Conservation (phyloP, 1,140 invertebrate genomes). For the Drosophila navojoa region DNA sequence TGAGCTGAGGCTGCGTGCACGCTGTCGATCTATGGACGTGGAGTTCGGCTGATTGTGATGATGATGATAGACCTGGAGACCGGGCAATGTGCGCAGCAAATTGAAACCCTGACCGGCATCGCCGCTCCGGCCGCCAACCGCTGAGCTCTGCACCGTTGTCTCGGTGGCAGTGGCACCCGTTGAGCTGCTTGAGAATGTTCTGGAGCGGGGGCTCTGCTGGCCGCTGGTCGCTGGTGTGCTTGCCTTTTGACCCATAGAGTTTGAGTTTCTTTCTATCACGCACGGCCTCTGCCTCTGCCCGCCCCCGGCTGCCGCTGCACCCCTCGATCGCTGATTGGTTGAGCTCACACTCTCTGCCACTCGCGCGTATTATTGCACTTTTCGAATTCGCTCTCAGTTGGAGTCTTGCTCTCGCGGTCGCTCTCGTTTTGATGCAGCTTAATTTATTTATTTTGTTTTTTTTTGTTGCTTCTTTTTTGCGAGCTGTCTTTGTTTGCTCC, state of each 20-base stretch:
- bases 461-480: background rate
- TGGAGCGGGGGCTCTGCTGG: constrained; percentile 88
- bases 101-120: constrained; percentile 87
- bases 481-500: constrained; percentile 44
- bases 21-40: constrained; percentile 87
- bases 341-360: background rate
- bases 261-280: constrained; percentile 19
- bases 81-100: constrained; percentile 89
- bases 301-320: constrained; percentile 11
- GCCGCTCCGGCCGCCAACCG: constrained; percentile 58
- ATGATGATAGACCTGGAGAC: constrained; percentile 87
- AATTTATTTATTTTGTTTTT: constrained; percentile 2
- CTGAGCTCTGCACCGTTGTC: constrained; percentile 65
- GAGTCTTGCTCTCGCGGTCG: constrained; percentile 19
- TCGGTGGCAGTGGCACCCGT: constrained; percentile 87
- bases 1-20: constrained; percentile 92
- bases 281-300: constrained; percentile 17
- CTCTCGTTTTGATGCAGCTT: constrained; percentile 22
- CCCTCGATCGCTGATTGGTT: constrained; percentile 4
- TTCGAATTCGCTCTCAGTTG: background rate
- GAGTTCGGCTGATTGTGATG: constrained; percentile 56
- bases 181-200: constrained; percentile 91
- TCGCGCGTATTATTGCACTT: constrained; percentile 10
- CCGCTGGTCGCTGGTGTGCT: constrained; percentile 90
- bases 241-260: constrained; percentile 91